A percentile compares a stretch with the other conserved stretches of the same genome.
Evolutionary conservation across 2,797 vertebrate genomes (phyloP).

Genomic region (Pygocentrus nattereri): DNA sequence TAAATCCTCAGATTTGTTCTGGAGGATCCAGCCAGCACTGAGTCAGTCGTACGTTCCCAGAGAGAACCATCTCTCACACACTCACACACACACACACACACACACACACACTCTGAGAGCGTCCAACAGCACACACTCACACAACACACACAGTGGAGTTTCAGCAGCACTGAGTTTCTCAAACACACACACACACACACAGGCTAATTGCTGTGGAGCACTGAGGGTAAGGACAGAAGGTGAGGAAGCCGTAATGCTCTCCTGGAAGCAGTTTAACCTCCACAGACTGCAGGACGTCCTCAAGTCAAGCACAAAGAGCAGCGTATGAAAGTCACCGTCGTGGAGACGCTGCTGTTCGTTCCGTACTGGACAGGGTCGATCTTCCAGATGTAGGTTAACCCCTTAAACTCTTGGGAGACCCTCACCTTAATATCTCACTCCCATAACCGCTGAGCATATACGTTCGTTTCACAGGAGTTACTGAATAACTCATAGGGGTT

Average conservation of each 20-base stretch:
- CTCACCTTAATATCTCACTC: too few relatives aligned
- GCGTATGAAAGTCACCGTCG: neutral
- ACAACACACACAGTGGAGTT: slow-evolving; percentile 2
- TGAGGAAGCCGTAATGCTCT: slow-evolving; percentile 7
- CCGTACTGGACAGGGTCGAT: neutral
- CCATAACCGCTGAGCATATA: neutral
- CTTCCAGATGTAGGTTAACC: neutral
- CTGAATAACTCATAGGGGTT: neutral
- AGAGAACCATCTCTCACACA: slow-evolving; percentile 18
- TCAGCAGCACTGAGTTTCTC: slow-evolving; percentile 13
- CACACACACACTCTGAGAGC: neutral
- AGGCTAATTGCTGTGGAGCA: neutral
- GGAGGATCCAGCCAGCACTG: slow-evolving; percentile 74
- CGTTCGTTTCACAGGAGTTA: neutral
- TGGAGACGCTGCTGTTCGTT: neutral
- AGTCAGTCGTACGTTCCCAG: slow-evolving; percentile 64
- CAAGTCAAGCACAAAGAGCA: neutral
- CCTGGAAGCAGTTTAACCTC: slow-evolving; percentile 35
- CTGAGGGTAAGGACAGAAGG: slow-evolving; percentile 17
- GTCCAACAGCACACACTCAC: neutral
- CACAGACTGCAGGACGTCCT: slow-evolving; percentile 14
- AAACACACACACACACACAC: neutral
- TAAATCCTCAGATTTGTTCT: slow-evolving; percentile 80
- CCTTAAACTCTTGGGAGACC: neutral
- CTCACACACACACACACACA: slow-evolving; percentile 23